Base-by-base conservation (phyloP, 2,797 vertebrate species). In the Hoplostethus mediterraneus region DNA sequence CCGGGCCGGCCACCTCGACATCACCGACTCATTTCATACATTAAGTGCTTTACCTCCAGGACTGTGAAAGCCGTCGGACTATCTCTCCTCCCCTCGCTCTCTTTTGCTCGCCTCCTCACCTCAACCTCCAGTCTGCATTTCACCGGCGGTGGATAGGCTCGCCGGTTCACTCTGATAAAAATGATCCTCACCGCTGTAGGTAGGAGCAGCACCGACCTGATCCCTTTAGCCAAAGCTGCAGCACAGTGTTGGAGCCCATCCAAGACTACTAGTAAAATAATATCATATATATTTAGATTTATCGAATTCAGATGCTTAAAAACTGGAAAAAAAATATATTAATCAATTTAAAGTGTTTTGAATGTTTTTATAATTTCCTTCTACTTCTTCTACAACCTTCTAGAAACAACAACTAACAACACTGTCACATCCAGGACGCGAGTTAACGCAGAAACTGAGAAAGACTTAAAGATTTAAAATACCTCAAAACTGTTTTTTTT, bases 11-110 rank as follows among this genome's bases (percentile, higher is more conserved):
- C 73, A 65, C 79, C 79, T 76, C 75, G 65, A 66, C 85, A 85
- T 82, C 82, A 80, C 54, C 67, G 58, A 77, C 83, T 92, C 88
- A 93, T 93, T 94, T 94, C 91, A 93, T 92, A 92, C 92, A 57
- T 83, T 88, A 92, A 89, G 80, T 79, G 84, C 84, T 89, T 93
- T 92, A 86, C 88, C 82, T 85, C 77, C 77, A 75, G 84, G 73
- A 80, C 84, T 79, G 85, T 88, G 88, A 88, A 81, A 88, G 86
- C 90, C 47, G 71, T 25, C 0, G 55, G 45, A 64, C 84, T 91
- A 89, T 91, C 88, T 79, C 52, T 13, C 71, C 42, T 13, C 12
- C 56, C 70, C 40, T 14, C 54, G 75, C 69, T 68, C 11, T 65
- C 55, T 45, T 45, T 48, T 51, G 3, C n/a, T 55, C 48, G 63